Conservation (phyloP, 2,113 vertebrate species). For the Dicentrarchus labrax region DNA sequence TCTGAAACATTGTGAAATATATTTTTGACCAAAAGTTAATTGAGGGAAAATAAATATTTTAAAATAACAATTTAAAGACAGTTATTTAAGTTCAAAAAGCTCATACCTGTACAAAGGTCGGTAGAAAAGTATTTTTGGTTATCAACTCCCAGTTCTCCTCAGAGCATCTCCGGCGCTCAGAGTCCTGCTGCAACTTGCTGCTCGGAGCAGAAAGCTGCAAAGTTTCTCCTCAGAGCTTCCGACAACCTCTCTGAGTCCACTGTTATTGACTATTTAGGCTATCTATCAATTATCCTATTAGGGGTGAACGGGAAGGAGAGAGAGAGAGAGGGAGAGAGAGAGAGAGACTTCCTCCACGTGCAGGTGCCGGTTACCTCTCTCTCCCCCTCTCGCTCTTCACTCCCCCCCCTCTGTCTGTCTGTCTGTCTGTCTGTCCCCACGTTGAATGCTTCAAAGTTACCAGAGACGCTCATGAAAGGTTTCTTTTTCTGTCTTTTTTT, state of each 20-base stretch:
- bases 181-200: slow-evolving; percentile 50
- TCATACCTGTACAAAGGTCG: slow-evolving; percentile 43
- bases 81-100: neutral
- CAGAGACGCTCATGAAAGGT: neutral
- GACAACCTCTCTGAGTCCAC: slow-evolving; percentile 33
- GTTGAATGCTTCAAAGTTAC: slow-evolving; percentile 26
- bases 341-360: slow-evolving; percentile 56
- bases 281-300: slow-evolving; percentile 75
- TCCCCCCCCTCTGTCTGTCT: slow-evolving; percentile 3
- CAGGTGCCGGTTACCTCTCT: slow-evolving; percentile 68
- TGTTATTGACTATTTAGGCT: slow-evolving; percentile 53
- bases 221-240: slow-evolving; percentile 50
- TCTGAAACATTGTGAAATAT: slow-evolving; percentile 17
- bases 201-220: slow-evolving; percentile 32
- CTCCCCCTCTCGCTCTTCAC: slow-evolving; percentile 3
- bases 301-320: slow-evolving; percentile 55
- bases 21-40: neutral
- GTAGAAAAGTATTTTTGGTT: neutral
- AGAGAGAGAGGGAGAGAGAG: slow-evolving; percentile 36
- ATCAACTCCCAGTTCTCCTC: slow-evolving; percentile 8
- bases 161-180: slow-evolving; percentile 61
- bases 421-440: neutral
- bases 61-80: neutral
- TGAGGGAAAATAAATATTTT: neutral
- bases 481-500: neutral